These are phyloP conservation scores for Euphonia xanthogaster DNA, from an alignment of 2,797 vertebrate genomes.

Conservation along the genomic window DNA sequence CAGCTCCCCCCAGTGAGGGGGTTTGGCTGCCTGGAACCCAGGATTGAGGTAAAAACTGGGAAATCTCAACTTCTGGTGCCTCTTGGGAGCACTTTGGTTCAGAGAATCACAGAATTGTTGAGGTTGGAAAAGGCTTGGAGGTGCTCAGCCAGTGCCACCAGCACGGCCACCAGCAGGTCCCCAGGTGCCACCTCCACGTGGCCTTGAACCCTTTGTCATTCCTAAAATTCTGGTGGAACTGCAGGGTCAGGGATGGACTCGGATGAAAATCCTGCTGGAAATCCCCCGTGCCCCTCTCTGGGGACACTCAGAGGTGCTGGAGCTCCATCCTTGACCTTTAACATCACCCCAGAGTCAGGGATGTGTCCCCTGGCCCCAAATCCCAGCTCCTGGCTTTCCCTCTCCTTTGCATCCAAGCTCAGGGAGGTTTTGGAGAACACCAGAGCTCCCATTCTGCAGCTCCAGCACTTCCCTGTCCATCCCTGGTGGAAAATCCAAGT, in stretches of 20 bases:
- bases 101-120: background rate
- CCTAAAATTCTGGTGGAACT: background rate
- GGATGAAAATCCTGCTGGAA: background rate
- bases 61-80: background rate
- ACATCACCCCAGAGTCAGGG: background rate
- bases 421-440: background rate
- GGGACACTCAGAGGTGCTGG: rapidly evolving
- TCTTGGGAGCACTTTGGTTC: background rate
- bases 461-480: background rate
- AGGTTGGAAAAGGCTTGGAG: background rate
- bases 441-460: background rate
- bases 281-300: background rate
- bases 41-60: background rate
- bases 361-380: background rate
- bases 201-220: rapidly evolving
- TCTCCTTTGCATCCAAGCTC: background rate
- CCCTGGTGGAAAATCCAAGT: background rate
- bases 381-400: background rate
- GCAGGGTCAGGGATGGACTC: rapidly evolving
- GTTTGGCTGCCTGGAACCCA: background rate
- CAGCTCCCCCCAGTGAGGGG: rapidly evolving
- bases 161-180: rapidly evolving
- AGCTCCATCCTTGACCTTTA: background rate
- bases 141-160: background rate
- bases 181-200: background rate